These are phyloP conservation scores for Trinectes maculatus DNA, from an alignment of 2,113 vertebrate species.

Conservation along the genomic window DNA sequence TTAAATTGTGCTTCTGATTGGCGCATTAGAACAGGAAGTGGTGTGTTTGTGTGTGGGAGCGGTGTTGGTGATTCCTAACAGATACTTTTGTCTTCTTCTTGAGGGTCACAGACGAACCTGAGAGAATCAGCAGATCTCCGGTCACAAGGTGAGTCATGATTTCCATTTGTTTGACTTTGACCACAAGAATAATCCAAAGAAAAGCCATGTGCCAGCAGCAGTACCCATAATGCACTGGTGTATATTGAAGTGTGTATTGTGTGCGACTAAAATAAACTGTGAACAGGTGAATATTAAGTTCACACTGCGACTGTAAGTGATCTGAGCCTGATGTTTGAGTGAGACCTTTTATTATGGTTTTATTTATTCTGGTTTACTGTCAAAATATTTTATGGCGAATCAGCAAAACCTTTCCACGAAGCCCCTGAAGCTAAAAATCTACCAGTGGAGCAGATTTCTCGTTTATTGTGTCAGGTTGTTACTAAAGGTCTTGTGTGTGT, in stretches of 20 bases:
- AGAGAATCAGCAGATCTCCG: constrained; percentile 97
- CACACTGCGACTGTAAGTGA: too few relatives aligned
- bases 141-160: constrained; percentile 87
- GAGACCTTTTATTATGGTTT: too few relatives aligned
- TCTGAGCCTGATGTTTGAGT: too few relatives aligned
- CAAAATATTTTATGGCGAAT: neutral
- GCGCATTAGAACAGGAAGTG: constrained; percentile 4
- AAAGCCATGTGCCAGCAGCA: neutral
- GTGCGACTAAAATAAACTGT: too few relatives aligned
- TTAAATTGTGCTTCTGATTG: constrained; percentile 26
- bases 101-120: constrained; percentile 98
- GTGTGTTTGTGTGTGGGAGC: neutral
- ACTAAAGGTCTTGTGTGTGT: constrained; percentile 51
- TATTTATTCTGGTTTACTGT: too few relatives aligned
- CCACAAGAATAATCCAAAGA: neutral
- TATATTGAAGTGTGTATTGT: too few relatives aligned
- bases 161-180: neutral
- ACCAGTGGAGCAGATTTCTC: neutral
- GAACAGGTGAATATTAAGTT: too few relatives aligned
- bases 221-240: neutral
- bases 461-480: constrained; percentile 4
- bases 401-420: neutral
- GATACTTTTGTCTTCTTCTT: constrained; percentile 72
- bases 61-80: constrained; percentile 72
- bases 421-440: neutral